Percentiles rank a stretch among this genome's conserved stretches.
Conservation (phyloP, 1,140 invertebrate species). For the Apis laboriosa region DNA sequence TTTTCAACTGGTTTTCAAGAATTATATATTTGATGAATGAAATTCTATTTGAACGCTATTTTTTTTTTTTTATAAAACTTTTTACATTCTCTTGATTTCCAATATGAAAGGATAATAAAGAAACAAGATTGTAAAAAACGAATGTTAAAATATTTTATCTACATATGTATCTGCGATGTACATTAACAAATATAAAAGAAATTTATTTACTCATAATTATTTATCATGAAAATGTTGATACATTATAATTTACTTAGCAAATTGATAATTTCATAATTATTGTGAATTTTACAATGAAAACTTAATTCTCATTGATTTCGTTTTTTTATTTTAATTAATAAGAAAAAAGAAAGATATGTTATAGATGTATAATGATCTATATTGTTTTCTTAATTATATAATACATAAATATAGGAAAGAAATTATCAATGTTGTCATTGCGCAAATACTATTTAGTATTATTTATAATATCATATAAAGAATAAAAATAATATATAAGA, state of each 20-base stretch:
- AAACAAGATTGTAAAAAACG: background rate
- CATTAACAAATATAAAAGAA: background rate
- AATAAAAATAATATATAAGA: too few relatives aligned
- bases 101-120: background rate
- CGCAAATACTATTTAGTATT: too few relatives aligned
- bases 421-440: too few relatives aligned
- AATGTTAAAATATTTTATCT: too few relatives aligned
- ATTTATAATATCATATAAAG: too few relatives aligned
- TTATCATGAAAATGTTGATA: background rate
- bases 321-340: background rate
- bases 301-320: background rate
- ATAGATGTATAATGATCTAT: too few relatives aligned
- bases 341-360: background rate
- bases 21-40: background rate
- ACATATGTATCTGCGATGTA: too few relatives aligned
- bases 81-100: background rate
- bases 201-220: background rate
- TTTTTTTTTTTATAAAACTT: background rate
- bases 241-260: background rate
- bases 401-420: too few relatives aligned
- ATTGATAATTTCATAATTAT: background rate
- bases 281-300: background rate
- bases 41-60: background rate
- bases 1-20: background rate
- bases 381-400: too few relatives aligned